phyloP scores from a whole-genome alignment of 2,113 vertebrate species.

The Ptychochromis oligacanthus region DNA sequence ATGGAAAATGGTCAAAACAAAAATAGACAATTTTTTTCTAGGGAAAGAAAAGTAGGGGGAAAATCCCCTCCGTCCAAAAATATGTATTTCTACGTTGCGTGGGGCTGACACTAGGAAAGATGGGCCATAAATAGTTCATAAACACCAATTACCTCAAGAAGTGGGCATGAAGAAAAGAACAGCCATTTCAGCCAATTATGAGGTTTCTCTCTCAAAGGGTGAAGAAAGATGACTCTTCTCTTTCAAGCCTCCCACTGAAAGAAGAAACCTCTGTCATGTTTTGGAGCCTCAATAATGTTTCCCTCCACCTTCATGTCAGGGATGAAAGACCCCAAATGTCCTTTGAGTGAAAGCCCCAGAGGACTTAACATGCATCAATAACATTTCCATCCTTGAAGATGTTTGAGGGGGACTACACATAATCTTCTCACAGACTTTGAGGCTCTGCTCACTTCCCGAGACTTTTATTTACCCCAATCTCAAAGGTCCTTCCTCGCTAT shows the following conservation, averaged over 20 bases:
- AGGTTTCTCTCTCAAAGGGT: constrained; percentile 58
- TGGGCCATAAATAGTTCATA: constrained; percentile 78
- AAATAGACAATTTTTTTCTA: constrained; percentile 8
- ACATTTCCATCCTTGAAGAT: constrained; percentile 75
- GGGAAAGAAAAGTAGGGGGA: background rate
- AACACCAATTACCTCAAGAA: constrained; percentile 74
- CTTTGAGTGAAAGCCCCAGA: constrained; percentile 75
- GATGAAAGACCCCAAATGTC: constrained; percentile 76
- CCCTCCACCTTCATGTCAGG: constrained; percentile 76
- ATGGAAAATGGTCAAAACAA: constrained; percentile 39
- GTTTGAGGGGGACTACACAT: constrained; percentile 67
- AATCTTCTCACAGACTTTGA: constrained; percentile 68
- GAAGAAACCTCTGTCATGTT: constrained; percentile 67
- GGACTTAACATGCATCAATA: constrained; percentile 77
- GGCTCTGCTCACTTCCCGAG: constrained; percentile 37
- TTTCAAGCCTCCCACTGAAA: constrained; percentile 67
- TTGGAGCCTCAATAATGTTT: constrained; percentile 74
- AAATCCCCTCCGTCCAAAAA: background rate
- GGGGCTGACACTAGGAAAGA: constrained; percentile 57
- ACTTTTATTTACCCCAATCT: constrained; percentile 57
- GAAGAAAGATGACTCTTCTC: constrained; percentile 50
- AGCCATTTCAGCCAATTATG: constrained; percentile 70
- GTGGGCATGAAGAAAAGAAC: constrained; percentile 47
- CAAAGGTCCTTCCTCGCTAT: constrained; percentile 45
- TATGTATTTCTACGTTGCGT: constrained; percentile 12